Percentiles rank a stretch among this genome's conserved stretches.
phyloP scores from a whole-genome alignment of 2,113 vertebrate genomes.

The Herpetotheres cachinnans region DNA sequence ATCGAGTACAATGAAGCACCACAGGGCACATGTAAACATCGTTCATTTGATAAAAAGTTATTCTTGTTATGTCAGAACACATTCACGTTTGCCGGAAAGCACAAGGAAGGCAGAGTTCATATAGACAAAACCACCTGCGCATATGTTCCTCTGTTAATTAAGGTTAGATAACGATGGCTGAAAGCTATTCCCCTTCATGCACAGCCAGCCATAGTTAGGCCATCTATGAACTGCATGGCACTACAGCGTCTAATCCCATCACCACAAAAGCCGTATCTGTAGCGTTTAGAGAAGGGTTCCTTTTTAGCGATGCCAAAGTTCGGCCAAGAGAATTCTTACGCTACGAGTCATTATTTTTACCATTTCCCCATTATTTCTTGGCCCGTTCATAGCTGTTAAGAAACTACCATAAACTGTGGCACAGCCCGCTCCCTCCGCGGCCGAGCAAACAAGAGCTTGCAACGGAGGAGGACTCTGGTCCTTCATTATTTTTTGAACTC shows the following conservation, averaged over 20 bases:
- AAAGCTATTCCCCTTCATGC: not conserved
- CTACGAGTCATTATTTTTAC: not conserved
- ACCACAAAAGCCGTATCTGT: not conserved
- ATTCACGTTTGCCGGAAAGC: not conserved
- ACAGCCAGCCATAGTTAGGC: not conserved
- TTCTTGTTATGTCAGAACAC: not conserved
- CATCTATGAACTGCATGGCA: not conserved
- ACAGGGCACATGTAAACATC: not conserved
- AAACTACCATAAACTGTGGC: not conserved
- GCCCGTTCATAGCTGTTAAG: not conserved
- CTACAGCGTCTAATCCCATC: not conserved
- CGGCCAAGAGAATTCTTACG: not conserved
- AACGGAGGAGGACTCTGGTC: not conserved
- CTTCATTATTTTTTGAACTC: slow-evolving; percentile 38
- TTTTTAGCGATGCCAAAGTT: not conserved
- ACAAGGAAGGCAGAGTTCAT: not conserved
- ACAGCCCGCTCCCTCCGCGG: not conserved
- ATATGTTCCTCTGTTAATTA: not conserved
- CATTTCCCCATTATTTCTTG: not conserved
- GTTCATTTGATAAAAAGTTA: not conserved
- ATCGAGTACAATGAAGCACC: not conserved
- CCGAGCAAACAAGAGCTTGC: not conserved
- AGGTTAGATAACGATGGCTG: not conserved
- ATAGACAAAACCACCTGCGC: not conserved
- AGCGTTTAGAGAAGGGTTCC: not conserved